Percentiles rank a stretch among this genome's conserved stretches.
phyloP scores from a whole-genome alignment of 2,888 invertebrate genomes.

The Brachycybe producta region DNA sequence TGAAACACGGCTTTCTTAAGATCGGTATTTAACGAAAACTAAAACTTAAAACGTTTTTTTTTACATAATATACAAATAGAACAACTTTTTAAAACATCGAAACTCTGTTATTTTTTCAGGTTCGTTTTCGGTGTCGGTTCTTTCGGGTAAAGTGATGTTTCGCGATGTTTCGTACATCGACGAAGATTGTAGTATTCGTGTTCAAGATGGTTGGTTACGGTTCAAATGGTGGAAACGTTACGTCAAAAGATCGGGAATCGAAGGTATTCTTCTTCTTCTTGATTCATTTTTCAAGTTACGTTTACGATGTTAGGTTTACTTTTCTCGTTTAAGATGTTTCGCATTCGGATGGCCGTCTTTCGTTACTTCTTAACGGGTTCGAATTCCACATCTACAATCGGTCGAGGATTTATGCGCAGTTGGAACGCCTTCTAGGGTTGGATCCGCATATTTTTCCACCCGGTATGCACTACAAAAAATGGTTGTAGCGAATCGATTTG shows the following conservation, averaged over 20 bases:
- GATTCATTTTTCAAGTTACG: neutral
- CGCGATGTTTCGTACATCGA: slow-evolving; percentile 87
- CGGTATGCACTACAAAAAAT: too few relatives aligned
- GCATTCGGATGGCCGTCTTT: slow-evolving; percentile 82
- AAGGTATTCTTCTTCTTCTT: slow-evolving; percentile 49
- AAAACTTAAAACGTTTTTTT: neutral
- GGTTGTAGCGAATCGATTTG: too few relatives aligned
- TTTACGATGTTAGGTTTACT: neutral
- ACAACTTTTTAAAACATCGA: slow-evolving; percentile 7
- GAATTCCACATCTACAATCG: slow-evolving; percentile 92
- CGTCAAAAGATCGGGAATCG: slow-evolving; percentile 84
- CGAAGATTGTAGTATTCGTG: slow-evolving; percentile 78
- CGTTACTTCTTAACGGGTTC: slow-evolving; percentile 82
- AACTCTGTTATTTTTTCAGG: too few relatives aligned
- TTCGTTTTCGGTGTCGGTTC: slow-evolving; percentile 84
- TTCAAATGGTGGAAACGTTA: slow-evolving; percentile 97
- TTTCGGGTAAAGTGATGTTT: slow-evolving; percentile 98
- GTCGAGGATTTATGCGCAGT: slow-evolving; percentile 66
- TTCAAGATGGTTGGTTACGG: slow-evolving; percentile 93
- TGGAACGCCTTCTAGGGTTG: slow-evolving; percentile 78
- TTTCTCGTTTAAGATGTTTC: slow-evolving; percentile 59
- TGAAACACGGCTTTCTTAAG: slow-evolving; percentile 73
- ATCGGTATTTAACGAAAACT: slow-evolving; percentile 41
- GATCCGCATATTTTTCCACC: slow-evolving; percentile 54
- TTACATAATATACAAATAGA: neutral